These are phyloP conservation scores for Nyctibius grandis DNA, from an alignment of 2,797 vertebrate genomes.

Conservation along the genomic window DNA sequence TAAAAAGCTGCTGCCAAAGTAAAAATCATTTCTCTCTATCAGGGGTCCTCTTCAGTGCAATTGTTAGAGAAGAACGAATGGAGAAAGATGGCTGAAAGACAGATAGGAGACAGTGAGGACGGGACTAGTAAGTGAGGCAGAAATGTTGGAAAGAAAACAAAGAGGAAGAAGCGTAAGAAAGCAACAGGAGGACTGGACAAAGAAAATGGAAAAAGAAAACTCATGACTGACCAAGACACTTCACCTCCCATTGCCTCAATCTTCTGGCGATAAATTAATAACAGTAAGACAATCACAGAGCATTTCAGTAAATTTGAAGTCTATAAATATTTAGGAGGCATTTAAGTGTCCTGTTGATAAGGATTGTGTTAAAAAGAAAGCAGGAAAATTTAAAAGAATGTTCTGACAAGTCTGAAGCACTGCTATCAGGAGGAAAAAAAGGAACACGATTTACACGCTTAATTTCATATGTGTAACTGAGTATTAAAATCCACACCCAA, in stretches of 20 bases:
- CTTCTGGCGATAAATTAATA: slow-evolving; percentile 16
- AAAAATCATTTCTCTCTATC: slow-evolving; percentile 1
- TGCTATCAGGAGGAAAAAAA: background rate
- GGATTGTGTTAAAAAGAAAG: background rate
- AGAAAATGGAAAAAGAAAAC: background rate
- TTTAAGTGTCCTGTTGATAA: background rate
- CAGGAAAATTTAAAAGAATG: background rate
- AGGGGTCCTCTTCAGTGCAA: background rate
- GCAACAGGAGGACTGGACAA: background rate
- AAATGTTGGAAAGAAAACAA: slow-evolving; percentile 9
- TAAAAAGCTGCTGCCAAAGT: slow-evolving; percentile 23
- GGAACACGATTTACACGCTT: background rate
- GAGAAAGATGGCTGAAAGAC: slow-evolving; percentile 21
- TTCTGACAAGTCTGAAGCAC: background rate
- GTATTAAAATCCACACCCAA: slow-evolving; percentile 21
- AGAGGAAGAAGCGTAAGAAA: slow-evolving; percentile 8
- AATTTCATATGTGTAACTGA: background rate
- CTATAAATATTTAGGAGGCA: slow-evolving; percentile 22
- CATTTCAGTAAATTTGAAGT: slow-evolving; percentile 1
- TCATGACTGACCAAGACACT: background rate
- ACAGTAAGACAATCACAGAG: background rate
- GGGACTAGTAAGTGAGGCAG: background rate
- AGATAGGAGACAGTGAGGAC: background rate
- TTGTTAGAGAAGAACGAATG: slow-evolving; percentile 20
- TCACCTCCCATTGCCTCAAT: background rate